phyloP scores from a whole-genome alignment of 2,113 vertebrate species.

The Bubo bubo region DNA sequence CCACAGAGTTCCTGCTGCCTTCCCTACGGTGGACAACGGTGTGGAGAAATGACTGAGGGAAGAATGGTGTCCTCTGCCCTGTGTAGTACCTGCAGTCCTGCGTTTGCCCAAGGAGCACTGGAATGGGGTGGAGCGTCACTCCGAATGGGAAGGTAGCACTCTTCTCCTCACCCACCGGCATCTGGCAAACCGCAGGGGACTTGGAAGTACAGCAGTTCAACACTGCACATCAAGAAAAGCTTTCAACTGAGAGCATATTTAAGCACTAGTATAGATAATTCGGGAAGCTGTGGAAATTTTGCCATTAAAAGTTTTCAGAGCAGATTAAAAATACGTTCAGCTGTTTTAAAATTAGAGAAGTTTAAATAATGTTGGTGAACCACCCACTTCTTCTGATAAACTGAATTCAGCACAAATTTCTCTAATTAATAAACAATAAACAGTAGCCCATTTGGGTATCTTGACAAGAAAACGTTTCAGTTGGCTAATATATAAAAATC shows the following conservation, averaged over 20 bases:
- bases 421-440: background rate
- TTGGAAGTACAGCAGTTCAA: background rate
- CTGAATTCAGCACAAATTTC: background rate
- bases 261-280: background rate
- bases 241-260: background rate
- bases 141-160: background rate
- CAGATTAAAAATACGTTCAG: background rate
- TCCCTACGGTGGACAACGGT: rapidly evolving
- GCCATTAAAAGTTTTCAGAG: background rate
- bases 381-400: background rate
- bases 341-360: background rate
- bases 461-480: background rate
- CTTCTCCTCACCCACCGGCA: background rate
- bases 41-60: background rate
- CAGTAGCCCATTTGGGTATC: background rate
- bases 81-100: background rate
- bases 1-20: background rate
- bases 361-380: background rate
- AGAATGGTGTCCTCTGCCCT: background rate
- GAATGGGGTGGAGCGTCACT: background rate
- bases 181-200: background rate
- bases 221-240: background rate
- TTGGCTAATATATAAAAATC: background rate
- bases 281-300: background rate
- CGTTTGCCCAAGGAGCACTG: background rate